These are phyloP conservation scores for Coilia nasus DNA, from an alignment of 2,797 vertebrate genomes.

Conservation along the genomic window DNA sequence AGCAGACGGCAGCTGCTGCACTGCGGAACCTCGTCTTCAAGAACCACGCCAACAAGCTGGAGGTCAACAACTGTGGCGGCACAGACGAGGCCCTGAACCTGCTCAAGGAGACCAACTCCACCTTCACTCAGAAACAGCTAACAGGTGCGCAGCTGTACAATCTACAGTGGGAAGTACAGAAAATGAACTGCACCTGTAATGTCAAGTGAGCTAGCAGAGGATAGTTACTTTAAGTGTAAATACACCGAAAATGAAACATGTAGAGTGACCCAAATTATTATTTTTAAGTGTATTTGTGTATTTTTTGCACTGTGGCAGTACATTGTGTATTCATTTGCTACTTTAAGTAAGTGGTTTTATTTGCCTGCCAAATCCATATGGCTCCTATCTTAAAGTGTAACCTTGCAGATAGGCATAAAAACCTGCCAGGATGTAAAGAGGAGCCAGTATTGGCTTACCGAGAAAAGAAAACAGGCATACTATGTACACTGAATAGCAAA, in stretches of 20 bases:
- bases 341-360: neutral
- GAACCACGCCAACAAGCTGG: slow-evolving; percentile 80
- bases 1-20: slow-evolving; percentile 81
- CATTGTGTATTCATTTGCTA: no score
- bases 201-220: no score
- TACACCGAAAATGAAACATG: no score
- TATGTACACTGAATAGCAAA: neutral
- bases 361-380: neutral
- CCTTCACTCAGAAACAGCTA: slow-evolving; percentile 88
- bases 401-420: neutral
- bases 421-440: no score
- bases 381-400: neutral
- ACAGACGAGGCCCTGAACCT: slow-evolving; percentile 81
- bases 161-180: no score
- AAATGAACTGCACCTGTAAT: no score
- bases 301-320: no score
- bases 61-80: slow-evolving; percentile 81
- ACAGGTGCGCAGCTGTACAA: slow-evolving; percentile 74
- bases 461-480: neutral
- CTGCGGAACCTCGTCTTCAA: slow-evolving; percentile 90
- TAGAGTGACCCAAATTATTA: no score
- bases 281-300: no score
- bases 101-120: slow-evolving; percentile 76
- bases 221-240: no score
- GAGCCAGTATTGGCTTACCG: neutral